Evolutionary conservation across 2,113 vertebrate species (phyloP).

Genomic region (Neofelis nebulosa): DNA sequence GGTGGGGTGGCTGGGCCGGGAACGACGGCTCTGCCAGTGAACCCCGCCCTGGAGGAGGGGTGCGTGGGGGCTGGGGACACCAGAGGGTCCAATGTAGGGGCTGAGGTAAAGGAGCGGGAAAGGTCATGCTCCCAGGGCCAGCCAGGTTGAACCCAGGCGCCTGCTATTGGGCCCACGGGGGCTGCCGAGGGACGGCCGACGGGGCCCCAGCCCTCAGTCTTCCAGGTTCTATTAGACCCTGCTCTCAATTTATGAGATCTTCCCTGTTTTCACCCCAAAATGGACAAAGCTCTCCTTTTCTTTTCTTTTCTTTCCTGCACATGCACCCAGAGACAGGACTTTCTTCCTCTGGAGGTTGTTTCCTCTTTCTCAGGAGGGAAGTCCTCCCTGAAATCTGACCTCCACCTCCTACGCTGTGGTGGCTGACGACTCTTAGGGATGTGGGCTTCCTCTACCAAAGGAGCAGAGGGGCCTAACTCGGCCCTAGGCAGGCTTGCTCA

Average conservation of each 20-base stretch:
- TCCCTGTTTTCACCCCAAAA: background rate
- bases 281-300: background rate
- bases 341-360: background rate
- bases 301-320: background rate
- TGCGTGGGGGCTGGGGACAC: background rate
- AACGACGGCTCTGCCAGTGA: background rate
- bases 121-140: background rate
- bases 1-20: slow-evolving; percentile 16
- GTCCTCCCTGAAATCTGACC: slow-evolving; percentile 10
- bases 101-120: background rate
- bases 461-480: background rate
- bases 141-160: background rate
- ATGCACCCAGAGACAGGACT: background rate
- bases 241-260: background rate
- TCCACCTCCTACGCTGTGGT: background rate
- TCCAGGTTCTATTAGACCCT: background rate
- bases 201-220: too few relatives aligned
- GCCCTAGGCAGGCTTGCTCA: background rate
- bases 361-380: background rate
- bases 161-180: background rate
- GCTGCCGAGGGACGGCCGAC: background rate
- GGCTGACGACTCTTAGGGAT: background rate
- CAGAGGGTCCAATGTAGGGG: background rate
- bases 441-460: background rate
- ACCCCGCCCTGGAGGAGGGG: background rate